Evolutionary conservation across 2,113 vertebrate species (phyloP), one percentile per base, ranked within the genome.

Genomic region (Lampris megalopsis): DNA sequence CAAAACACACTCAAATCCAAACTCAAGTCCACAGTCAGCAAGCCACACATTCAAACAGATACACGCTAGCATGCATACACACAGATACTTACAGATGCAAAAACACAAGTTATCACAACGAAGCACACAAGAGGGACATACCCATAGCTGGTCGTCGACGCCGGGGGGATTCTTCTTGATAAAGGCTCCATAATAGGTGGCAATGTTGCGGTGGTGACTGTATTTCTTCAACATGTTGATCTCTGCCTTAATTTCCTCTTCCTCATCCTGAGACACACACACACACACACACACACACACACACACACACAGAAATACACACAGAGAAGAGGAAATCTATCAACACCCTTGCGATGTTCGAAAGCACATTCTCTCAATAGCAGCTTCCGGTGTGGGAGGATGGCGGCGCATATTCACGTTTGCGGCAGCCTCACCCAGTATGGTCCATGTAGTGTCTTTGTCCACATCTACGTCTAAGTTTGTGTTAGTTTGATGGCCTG

Each of bases 211-310:
- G 85, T 99, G 97, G 90, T 98, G 96, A 71, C 97, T 98, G 91
- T 98, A 98, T 79, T 97, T 98, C 92, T 98, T 98, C 85, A 99
- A 92, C 97, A 99, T 98, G 88, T 98, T 99, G 86, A 99, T 98
- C 93, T 99, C 97, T 48, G 97, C 96, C 89, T 99, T 99, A 89
- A 99, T 98, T 93, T 99, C 97, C 84, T 99, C 97, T 85, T 99
- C 97, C 94, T 99, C 97, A n/a, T 93, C 92, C 93, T 94, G 82
- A 57, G 1, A 53, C 13, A 58, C 3, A 24, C 52, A 38, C n/a
- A 47, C 42, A 75, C 56, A 67, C 11, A 65, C 66, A 81, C 61
- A 72, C 3, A 4, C 42, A 60, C 68, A 70, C 68, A 49, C 48
- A 47, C 5, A 71, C 10, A 42, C 36, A 24, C 24, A 24, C 24